Base-by-base conservation (phyloP, 2,113 vertebrate genomes). In the Polyodon spathula region DNA sequence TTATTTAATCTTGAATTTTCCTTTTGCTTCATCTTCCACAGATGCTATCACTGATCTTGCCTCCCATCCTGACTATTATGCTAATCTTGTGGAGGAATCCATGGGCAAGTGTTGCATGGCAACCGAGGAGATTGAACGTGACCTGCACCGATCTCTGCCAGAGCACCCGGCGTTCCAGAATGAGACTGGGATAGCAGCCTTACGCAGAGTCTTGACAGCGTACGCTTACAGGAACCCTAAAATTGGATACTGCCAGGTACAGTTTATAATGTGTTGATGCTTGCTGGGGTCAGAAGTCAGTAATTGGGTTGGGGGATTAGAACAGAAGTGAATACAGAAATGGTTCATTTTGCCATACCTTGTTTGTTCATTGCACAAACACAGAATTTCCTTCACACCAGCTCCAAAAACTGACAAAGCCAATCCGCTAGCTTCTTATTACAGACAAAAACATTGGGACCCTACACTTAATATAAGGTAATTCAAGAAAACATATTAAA, bases 221-320 rank as follows among this genome's bases (percentile, higher is more conserved):
- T 99, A 99, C 0, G 96, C 96, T 0, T 84, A 93, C 73, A 89
- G 90, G 65, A 99, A 99, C 81, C 95, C 96, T n/a, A 89, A 82
- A 71, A 99, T 98, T 10, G 95, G 96, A 44, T 98, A 98, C 85
- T 99, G 96, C 74, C 96, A 99, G 93, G 95, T 94, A 68, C 71
- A 9, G 6, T 40, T 27, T 27, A 27, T 27, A 27, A 27, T 27
- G 27, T 27, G 27, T n/a, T n/a, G n/a, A n/a, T n/a, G n/a, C n/a
- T n/a, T n/a, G n/a, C n/a, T n/a, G n/a, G n/a, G n/a, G n/a, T n/a
- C n/a, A n/a, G n/a, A n/a, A n/a, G n/a, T n/a, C n/a, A n/a, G n/a
- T n/a, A n/a, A n/a, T n/a, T n/a, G n/a, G n/a, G n/a, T n/a, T n/a
- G n/a, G n/a, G n/a, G n/a, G n/a, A n/a, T n/a, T n/a, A n/a, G n/a